Base-by-base conservation (phyloP, 2,797 vertebrate genomes). In the Mareca penelope region DNA sequence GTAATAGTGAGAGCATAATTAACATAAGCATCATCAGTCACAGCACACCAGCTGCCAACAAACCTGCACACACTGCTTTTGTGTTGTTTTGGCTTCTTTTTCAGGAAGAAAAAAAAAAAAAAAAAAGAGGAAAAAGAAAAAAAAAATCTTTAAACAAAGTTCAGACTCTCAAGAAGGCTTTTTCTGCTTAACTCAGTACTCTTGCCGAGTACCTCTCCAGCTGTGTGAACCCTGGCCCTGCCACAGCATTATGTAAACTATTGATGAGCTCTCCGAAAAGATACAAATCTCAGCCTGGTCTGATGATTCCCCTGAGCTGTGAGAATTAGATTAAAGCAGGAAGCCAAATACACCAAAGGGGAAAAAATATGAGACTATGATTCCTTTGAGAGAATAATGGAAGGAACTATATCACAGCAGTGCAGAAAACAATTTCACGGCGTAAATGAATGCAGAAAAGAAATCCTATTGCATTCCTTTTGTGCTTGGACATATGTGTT, bases 1-100 rank as follows among this genome's bases (percentile, higher is more conserved):
- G 94, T 79, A 96, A 90, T 94, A 91, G 94, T 37, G 69, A 93
- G 80, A 96, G 78, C 85, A 84, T 96, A 95, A 96, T 96, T 96
- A 97, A 95, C 95, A 94, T 80, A 96, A 95, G 93, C 94, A 96
- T 93, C 93, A 96, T 96, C 95, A 96, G 94, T 94, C 94, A 96
- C 91, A 94, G 94, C 48, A 71, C 88, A 91, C 95, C 95, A 96
- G 95, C 94, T 97, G 95, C 96, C 95, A 95, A 87, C 73, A 95
- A 96, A 96, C 93, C 87, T 96, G 91, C 89, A 91, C 80, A 80
- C 68, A 80, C 44, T 2, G 21, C 57, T 90, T 96, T 93, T 94
- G 88, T 95, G 89, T 64, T 95, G 68, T 64, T 94, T 90, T 93
- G 85, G 76, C 72, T 96, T 95, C 91, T 76, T 89, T 60, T 40